Evolutionary conservation across 2,888 invertebrate genomes (phyloP), one percentile per base, ranked within the genome.

Genomic region (Pandemis heparana): DNA sequence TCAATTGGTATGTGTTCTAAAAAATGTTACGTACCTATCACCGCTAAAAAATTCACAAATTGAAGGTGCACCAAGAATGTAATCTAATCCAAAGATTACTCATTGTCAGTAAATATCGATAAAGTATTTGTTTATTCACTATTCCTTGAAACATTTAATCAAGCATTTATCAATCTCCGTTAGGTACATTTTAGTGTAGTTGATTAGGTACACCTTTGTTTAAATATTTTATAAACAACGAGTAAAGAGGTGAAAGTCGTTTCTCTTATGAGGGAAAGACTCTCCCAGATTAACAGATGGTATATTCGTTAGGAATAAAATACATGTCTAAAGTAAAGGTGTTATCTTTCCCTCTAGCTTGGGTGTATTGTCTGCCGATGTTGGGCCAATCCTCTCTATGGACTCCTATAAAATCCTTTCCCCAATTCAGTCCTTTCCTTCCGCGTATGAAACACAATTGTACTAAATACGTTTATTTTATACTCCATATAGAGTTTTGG

Each of bases 351-450:
- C 48, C 79, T 80, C 75, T 75, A 80, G 80, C 77, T 85, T 82
- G 71, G 78, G 78, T 87, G 86, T 88, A 73, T 81, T 83, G 89
- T 89, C 79, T 79, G 88, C 87, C 88, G 81, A 80, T 85, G 86
- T 87, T 87, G 86, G 91, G 93, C 94, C 94, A 94, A 93, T 89
- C 89, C 93, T 94, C 94, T 94, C 81, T 92, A 91, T 91, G 93
- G 90, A 74, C 86, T 89, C 88, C 88, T 78, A 63, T 75, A 69
- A 78, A 75, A 74, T 77, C 70, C 79, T 77, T 74, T 82, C 78
- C 82, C 85, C 83, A 79, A 83, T 80, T 80, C 69, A 75, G 59
- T 60, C 69, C 56, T 78, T 70, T 62, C 48, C 14, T 63, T 59
- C 46, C 51, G 59, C 46, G 64, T 65, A 48, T 51, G 39, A 63